A percentile compares a stretch with the other conserved stretches of the same genome.
Evolutionary conservation across 2,113 vertebrate genomes (phyloP).

Genomic region (Bagarius yarrelli): DNA sequence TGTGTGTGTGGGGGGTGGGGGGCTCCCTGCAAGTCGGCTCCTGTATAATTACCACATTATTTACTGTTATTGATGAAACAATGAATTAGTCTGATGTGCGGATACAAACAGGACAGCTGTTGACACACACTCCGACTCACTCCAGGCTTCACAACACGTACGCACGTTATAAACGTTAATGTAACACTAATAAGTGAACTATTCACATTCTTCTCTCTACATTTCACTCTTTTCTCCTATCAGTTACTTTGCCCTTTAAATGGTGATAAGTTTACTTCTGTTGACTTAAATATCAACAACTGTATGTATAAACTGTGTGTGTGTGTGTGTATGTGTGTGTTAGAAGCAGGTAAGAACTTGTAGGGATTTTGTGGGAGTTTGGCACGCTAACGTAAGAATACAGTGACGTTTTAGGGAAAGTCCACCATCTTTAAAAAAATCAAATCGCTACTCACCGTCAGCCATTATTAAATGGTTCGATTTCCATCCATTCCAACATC

Average conservation of each 20-base stretch:
- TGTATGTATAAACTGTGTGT: background rate
- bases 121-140: background rate
- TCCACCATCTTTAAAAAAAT: background rate
- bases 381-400: background rate
- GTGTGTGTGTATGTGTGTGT: background rate
- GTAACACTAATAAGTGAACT: background rate
- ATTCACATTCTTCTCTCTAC: background rate
- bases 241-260: no score
- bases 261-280: no score
- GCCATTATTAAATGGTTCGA: no score
- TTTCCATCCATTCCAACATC: no score
- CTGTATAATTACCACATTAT: background rate
- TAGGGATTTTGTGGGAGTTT: background rate
- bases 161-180: background rate
- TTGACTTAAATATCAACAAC: no score
- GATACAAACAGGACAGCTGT: background rate
- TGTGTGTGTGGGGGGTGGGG: background rate
- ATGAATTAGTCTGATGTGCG: background rate
- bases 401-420: background rate
- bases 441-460: background rate
- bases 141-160: background rate
- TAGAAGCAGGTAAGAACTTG: slow-evolving; percentile 9
- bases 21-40: slow-evolving; percentile 8
- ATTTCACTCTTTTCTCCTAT: background rate
- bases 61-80: background rate